A percentile compares a stretch with the other conserved stretches of the same genome.
phyloP scores from a whole-genome alignment of 2,888 invertebrate genomes.

The Metopia argyrocephala region DNA sequence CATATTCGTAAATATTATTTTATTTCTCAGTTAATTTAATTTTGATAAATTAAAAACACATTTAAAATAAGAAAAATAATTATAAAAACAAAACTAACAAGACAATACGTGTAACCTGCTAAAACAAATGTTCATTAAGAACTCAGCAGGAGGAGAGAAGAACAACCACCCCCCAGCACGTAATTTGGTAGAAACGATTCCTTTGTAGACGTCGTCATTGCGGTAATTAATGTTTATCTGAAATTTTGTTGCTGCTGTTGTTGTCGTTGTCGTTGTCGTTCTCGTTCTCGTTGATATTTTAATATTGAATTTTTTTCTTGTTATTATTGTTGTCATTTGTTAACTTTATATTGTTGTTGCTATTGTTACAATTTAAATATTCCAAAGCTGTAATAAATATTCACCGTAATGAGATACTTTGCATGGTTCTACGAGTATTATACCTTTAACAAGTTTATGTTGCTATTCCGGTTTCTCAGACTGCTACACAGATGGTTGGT shows the following conservation, averaged over 20 bases:
- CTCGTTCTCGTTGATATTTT: neutral
- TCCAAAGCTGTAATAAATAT: neutral
- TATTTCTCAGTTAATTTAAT: conserved; percentile 46
- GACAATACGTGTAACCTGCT: neutral
- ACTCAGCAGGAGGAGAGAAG: neutral
- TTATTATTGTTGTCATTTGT: neutral
- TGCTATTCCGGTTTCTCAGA: neutral
- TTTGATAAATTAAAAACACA: conserved; percentile 50
- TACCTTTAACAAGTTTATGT: conserved; percentile 4
- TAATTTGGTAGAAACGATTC: neutral
- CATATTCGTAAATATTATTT: too few relatives aligned
- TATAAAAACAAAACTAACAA: conserved; percentile 6
- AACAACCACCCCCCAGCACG: neutral
- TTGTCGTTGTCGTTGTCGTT: too few relatives aligned
- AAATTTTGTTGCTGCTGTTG: too few relatives aligned
- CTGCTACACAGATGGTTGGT: neutral
- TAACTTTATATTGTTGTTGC: neutral
- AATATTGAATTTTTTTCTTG: neutral
- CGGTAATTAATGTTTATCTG: too few relatives aligned
- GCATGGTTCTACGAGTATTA: conserved; percentile 23
- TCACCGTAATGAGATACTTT: conserved; percentile 40
- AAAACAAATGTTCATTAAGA: neutral
- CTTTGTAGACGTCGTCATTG: conserved; percentile 2
- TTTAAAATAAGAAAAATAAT: conserved; percentile 23
- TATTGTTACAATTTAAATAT: conserved; percentile 24